Conservation (phyloP, 2,888 invertebrate species). For the Thera britannica region DNA sequence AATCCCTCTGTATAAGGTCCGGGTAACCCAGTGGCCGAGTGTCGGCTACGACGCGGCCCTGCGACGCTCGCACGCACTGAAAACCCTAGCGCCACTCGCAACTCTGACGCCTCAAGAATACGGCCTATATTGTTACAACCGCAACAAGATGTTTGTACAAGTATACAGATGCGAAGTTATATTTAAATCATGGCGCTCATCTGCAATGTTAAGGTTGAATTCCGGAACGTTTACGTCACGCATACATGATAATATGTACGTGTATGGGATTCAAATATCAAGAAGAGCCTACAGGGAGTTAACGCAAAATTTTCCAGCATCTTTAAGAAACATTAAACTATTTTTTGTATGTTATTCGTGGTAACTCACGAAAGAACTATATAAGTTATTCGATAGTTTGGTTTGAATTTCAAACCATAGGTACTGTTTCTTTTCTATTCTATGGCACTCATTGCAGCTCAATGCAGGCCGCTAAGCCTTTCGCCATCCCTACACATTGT, state of each 20-base stretch:
- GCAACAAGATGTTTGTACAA: constrained; percentile 52
- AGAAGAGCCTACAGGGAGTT: constrained; percentile 17
- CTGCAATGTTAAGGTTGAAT: constrained; percentile 83
- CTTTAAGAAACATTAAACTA: not conserved
- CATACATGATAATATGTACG: constrained; percentile 44
- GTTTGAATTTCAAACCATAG: too few species aligned
- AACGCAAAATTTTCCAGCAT: not conserved
- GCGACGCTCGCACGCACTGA: constrained; percentile 16
- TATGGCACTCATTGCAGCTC: too few species aligned
- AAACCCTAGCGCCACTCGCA: constrained; percentile 15
- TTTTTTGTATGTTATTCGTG: too few species aligned
- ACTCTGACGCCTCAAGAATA: constrained; percentile 34
- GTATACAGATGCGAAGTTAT: constrained; percentile 69
- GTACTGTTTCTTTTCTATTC: too few species aligned
- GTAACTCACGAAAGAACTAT: too few species aligned
- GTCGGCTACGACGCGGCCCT: constrained; percentile 45
- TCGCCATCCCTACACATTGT: too few species aligned
- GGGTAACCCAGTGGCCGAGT: constrained; percentile 61
- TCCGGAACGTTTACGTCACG: constrained; percentile 74
- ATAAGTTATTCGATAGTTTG: too few species aligned
- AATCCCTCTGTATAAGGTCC: constrained; percentile 51
- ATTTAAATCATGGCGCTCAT: constrained; percentile 78
- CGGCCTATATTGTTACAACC: constrained; percentile 50
- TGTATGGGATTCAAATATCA: constrained; percentile 51
- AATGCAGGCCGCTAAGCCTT: too few species aligned